Conservation (phyloP, 1,140 invertebrate genomes). For the Trissolcus basalis region DNA sequence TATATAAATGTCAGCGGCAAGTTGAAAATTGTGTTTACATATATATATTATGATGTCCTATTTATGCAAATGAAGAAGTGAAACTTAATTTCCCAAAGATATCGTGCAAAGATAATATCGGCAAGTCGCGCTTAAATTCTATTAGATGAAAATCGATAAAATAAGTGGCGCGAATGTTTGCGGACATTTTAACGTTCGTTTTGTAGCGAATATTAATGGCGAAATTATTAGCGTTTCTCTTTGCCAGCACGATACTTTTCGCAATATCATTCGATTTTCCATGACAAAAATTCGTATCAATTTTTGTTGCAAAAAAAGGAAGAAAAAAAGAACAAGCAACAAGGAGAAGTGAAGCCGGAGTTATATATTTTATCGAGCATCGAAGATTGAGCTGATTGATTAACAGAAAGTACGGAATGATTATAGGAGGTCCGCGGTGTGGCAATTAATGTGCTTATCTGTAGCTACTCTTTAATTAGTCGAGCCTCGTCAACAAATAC, state of each 20-base stretch:
- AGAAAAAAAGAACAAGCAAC: no score
- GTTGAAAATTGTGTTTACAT: constrained; percentile 34
- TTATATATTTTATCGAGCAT: no score
- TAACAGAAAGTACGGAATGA: constrained; percentile 67
- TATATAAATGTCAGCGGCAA: constrained; percentile 17
- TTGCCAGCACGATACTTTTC: no score
- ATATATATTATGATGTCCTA: constrained; percentile 29
- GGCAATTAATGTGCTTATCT: constrained; percentile 51
- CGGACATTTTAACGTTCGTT: no score
- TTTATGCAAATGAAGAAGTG: constrained; percentile 55
- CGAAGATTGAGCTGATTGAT: no score
- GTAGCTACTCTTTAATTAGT: constrained; percentile 62
- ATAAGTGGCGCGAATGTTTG: no score
- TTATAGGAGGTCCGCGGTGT: constrained; percentile 62
- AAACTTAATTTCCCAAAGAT: constrained; percentile 48
- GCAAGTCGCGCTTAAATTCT: constrained; percentile 40
- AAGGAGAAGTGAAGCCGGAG: no score
- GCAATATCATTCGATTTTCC: no score
- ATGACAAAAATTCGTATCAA: no score
- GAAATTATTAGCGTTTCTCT: constrained; percentile 19
- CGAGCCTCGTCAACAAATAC: constrained; percentile 53
- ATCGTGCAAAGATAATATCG: constrained; percentile 39
- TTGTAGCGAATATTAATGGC: constrained; percentile 14
- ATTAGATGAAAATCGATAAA: constrained; percentile 27
- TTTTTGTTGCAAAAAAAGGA: no score